Base-by-base conservation (phyloP, 2,113 vertebrate species). In the Phocoena sinus region DNA sequence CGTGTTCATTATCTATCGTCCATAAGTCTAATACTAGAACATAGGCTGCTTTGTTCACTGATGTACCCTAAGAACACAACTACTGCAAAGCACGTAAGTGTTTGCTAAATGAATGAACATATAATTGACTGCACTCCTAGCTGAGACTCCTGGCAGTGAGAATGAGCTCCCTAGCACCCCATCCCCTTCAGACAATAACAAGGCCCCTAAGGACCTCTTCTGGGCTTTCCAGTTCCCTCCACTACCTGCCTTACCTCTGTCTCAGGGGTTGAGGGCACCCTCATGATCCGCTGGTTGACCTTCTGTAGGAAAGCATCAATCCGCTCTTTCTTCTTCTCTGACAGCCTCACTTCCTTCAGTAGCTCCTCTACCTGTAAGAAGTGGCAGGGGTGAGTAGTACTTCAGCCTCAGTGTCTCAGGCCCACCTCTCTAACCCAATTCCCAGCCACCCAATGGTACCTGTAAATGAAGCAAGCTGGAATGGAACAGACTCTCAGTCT, bases 381-480 rank as follows among this genome's bases (percentile, higher is more conserved):
- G 8, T 44, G 26, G 60, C 33, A 26, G 2, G 2, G 3, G 3
- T 9, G 4, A 94, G 26, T 65, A 28, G 33, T 65, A 28, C 1
- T 2, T 11, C 8, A 38, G 47, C 8, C 26, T 94, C 68, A 44
- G n/a, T 10, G 36, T 38, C 83, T 70, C 60, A 50, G 15, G 36
- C 2, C 41, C 50, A 5, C 5, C 15, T 67, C 50, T 95, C 50
- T 85, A 83, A 91, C 26, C 20, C 8, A 36, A 56, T 17, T 6
- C 80, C 33, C 1, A 15, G 9, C 26, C 80, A 65, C 47, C n/a
- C 50, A 76, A 99, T 99, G 58, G 74, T 80, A 98, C 98, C 99
- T 99, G 99, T 98, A 99, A 99, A 90, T 99, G 99, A 10, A 99
- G 99, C 70, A 99, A 98, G 97, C 99, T 99, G 97, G 99, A 99